Conservation (phyloP, 2,113 vertebrate species). For the Azemiops feae region DNA sequence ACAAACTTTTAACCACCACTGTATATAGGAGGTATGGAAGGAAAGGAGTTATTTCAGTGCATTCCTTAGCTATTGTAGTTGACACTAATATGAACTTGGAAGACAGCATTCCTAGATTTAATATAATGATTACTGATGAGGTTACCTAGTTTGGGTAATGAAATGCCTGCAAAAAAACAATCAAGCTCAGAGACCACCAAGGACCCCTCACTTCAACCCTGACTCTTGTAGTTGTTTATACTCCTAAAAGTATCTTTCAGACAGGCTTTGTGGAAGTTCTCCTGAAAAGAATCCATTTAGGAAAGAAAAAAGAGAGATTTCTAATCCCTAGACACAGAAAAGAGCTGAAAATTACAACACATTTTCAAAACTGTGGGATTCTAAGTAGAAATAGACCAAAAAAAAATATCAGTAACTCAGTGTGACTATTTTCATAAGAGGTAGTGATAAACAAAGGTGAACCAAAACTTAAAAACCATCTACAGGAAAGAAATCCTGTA, state of each 20-base stretch:
- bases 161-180: too few species aligned
- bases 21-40: neutral
- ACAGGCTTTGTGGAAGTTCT: neutral
- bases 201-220: too few species aligned
- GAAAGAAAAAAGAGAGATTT: neutral
- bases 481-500: neutral
- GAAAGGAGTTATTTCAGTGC: neutral
- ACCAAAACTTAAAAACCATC: neutral
- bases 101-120: neutral
- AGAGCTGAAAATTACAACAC: neutral
- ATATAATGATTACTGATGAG: too few species aligned
- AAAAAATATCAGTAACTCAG: neutral
- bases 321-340: neutral
- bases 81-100: neutral
- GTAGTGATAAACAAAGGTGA: neutral
- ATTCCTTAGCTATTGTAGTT: neutral
- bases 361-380: neutral
- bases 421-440: neutral
- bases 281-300: neutral
- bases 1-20: neutral
- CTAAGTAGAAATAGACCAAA: neutral
- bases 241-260: neutral
- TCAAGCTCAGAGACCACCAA: too few species aligned
- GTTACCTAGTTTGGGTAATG: too few species aligned
- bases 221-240: neutral